Conservation (phyloP, 2,797 vertebrate genomes). For the Cynopterus sphinx region DNA sequence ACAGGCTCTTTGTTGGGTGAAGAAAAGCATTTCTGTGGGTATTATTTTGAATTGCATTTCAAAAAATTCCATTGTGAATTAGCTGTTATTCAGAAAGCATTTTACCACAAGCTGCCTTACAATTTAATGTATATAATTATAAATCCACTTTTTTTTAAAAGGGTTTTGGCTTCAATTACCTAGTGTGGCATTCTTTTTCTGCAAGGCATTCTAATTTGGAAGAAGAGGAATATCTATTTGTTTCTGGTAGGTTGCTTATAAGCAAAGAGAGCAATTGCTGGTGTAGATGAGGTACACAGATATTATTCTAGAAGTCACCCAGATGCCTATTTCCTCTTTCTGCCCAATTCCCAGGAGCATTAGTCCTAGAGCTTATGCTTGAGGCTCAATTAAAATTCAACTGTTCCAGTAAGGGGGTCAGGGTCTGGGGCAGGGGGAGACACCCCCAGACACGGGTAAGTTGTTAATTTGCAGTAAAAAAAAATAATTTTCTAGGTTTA, state of each 20-base stretch:
- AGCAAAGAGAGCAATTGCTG: neutral
- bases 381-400: neutral
- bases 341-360: neutral
- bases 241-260: neutral
- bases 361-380: neutral
- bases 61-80: slow-evolving; percentile 36
- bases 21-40: slow-evolving; percentile 37
- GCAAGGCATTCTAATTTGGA: slow-evolving; percentile 4
- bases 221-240: neutral
- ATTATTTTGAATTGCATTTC: slow-evolving; percentile 51
- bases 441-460: neutral
- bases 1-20: slow-evolving; percentile 7
- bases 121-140: slow-evolving; percentile 43
- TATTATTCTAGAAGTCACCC: neutral
- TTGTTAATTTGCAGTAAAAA: neutral
- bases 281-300: neutral
- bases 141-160: neutral
- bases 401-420: neutral
- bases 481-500: neutral
- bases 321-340: neutral
- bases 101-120: slow-evolving; percentile 29
- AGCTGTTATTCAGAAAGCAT: slow-evolving; percentile 46
- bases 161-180: neutral
- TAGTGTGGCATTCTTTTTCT: slow-evolving; percentile 18
- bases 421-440: neutral